A percentile compares a stretch with the other conserved stretches of the same genome.
Conservation (phyloP, 2,113 vertebrate species). For the Todiramphus saurophagus region DNA sequence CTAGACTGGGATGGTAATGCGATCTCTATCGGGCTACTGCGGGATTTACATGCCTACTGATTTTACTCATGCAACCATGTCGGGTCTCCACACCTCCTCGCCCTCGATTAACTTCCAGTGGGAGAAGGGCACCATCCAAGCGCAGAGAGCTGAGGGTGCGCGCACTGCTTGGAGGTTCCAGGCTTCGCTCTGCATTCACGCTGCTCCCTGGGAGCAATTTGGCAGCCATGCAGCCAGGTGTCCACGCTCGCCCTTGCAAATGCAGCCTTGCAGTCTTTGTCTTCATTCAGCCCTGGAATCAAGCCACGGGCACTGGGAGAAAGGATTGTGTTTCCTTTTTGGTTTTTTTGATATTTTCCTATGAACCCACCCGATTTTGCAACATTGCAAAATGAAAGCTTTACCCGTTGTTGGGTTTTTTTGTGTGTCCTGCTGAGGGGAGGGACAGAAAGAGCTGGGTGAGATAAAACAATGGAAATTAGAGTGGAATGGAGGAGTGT, state of each 20-base stretch:
- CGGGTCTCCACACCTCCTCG: neutral
- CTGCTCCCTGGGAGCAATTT: neutral
- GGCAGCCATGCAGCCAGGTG: neutral
- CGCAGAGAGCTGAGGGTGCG: neutral
- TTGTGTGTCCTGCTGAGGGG: conserved; percentile 23
- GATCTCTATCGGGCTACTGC: rapidly evolving
- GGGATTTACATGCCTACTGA: neutral
- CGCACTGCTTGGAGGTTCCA: neutral
- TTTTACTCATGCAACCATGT: neutral
- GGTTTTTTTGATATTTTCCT: conserved; percentile 17
- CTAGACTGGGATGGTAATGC: neutral
- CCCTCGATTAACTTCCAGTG: neutral
- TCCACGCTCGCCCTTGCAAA: neutral
- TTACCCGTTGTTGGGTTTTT: neutral
- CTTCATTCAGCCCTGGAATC: neutral
- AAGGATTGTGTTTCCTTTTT: neutral
- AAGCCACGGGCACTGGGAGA: neutral
- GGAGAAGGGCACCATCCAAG: neutral
- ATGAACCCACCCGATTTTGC: conserved; percentile 28
- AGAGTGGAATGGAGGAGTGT: neutral
- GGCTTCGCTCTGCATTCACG: neutral
- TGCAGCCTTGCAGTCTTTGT: neutral
- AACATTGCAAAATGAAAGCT: conserved; percentile 41
- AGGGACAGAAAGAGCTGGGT: conserved; percentile 29
- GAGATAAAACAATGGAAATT: conserved; percentile 58